Percentiles rank a stretch among this genome's conserved stretches.
Conservation (phyloP, 2,888 invertebrate genomes). For the Brachylomia viminalis region DNA sequence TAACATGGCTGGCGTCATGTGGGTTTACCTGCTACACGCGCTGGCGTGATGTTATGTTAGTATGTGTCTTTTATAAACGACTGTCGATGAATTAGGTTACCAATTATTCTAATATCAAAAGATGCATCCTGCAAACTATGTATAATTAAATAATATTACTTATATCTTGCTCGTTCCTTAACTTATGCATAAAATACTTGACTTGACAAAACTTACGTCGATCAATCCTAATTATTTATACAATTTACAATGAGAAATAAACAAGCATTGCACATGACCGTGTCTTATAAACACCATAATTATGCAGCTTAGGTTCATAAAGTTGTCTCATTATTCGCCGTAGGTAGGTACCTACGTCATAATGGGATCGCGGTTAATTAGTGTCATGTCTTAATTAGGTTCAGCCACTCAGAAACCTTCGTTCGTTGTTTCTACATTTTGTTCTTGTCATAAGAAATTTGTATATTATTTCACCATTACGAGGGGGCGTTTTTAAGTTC, state of each 20-base stretch:
- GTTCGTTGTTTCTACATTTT: slow-evolving; percentile 11
- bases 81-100: too few relatives aligned
- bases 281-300: background rate
- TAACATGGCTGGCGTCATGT: too few relatives aligned
- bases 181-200: background rate
- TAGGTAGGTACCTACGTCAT: background rate
- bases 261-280: background rate
- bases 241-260: background rate
- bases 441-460: background rate
- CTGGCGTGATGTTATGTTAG: too few relatives aligned
- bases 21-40: too few relatives aligned
- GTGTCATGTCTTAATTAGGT: slow-evolving; percentile 9
- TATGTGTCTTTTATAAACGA: too few relatives aligned
- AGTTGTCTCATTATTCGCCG: background rate
- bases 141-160: too few relatives aligned
- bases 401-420: slow-evolving; percentile 12
- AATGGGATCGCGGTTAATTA: slow-evolving; percentile 13
- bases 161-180: background rate
- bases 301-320: background rate
- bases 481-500: too few relatives aligned
- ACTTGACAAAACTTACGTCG: background rate
- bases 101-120: too few relatives aligned
- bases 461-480: too few relatives aligned
- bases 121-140: too few relatives aligned
- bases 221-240: background rate